A percentile compares a stretch with the other conserved stretches of the same genome.
These are phyloP conservation scores for Neotoxoptera formosana DNA, from an alignment of 1,140 invertebrate species.

Conservation along the genomic window DNA sequence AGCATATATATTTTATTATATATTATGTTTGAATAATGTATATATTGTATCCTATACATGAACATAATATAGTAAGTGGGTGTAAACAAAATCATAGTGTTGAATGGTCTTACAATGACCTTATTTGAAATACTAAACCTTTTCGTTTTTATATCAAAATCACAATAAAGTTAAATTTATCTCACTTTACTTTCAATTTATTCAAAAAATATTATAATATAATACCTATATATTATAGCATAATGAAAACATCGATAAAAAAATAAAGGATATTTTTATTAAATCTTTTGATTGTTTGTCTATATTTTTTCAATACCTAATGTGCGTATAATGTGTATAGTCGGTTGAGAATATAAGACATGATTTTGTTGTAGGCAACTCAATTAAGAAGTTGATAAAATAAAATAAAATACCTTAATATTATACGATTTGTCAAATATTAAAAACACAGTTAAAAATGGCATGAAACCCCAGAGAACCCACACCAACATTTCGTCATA, in stretches of 20 bases:
- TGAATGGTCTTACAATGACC: conserved; percentile 19
- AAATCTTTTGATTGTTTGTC: neutral
- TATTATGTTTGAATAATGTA: conserved; percentile 13
- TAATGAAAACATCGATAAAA: neutral
- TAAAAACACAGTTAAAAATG: neutral
- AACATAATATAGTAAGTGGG: neutral
- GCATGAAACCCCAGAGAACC: too few relatives aligned
- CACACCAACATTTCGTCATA: too few relatives aligned
- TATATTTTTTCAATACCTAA: neutral
- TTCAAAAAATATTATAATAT: neutral
- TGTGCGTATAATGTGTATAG: neutral
- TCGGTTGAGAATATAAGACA: neutral
- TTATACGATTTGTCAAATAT: neutral
- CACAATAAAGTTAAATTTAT: conserved; percentile 1
- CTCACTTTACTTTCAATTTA: neutral
- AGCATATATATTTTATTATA: neutral
- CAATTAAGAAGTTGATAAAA: neutral
- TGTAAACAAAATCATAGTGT: conserved; percentile 5
- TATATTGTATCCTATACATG: neutral
- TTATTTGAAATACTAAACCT: conserved; percentile 31
- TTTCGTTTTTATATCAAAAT: conserved; percentile 15
- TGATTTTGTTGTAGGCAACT: neutral
- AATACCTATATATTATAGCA: neutral
- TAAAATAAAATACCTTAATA: neutral
- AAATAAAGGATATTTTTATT: neutral